These are phyloP conservation scores for Semaprochilodus insignis DNA, from an alignment of 2,797 vertebrate species.

Conservation along the genomic window DNA sequence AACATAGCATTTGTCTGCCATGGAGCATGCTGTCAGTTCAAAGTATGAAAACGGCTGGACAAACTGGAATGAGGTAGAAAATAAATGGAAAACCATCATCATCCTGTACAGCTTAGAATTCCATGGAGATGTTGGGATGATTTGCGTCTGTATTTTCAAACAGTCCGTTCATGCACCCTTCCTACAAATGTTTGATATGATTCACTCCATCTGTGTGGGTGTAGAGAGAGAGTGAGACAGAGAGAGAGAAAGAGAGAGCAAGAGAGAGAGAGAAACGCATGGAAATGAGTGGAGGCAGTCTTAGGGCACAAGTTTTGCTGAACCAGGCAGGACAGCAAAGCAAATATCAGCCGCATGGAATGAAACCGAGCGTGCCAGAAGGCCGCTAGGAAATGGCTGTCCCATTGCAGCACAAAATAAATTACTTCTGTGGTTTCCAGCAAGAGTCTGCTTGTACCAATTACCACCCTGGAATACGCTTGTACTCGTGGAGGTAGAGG, in stretches of 20 bases:
- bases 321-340: constrained; percentile 20
- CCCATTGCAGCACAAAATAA: constrained; percentile 23
- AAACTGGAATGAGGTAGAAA: not conserved
- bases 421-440: constrained; percentile 28
- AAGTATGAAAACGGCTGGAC: not conserved
- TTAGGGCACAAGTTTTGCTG: not conserved
- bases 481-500: not conserved
- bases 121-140: not conserved
- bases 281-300: not conserved
- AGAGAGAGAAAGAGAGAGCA: not conserved
- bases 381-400: not conserved
- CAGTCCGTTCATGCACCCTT: not conserved
- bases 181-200: constrained; percentile 25
- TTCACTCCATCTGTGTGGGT: not conserved
- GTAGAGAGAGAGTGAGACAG: not conserved
- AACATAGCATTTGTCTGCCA: not conserved
- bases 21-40: not conserved
- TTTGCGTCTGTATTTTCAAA: not conserved
- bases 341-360: constrained; percentile 19
- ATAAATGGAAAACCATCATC: not conserved
- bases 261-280: not conserved
- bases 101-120: not conserved
- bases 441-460: constrained; percentile 26
- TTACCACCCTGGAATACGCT: constrained; percentile 12
- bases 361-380: constrained; percentile 2